phyloP scores from a whole-genome alignment of 2,888 invertebrate species.

The Agapostemon virescens region DNA sequence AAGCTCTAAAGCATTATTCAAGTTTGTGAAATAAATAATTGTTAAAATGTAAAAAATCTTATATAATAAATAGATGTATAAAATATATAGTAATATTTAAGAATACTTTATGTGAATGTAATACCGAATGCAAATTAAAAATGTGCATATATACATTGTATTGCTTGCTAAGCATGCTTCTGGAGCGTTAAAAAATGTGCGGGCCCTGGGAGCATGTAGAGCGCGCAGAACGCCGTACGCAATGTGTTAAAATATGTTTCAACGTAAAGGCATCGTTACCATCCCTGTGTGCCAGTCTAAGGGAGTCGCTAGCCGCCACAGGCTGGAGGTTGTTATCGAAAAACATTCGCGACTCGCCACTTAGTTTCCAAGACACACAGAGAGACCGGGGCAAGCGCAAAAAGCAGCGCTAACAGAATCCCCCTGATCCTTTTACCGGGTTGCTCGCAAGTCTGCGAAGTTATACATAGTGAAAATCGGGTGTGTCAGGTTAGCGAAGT shows the following conservation, averaged over 20 bases:
- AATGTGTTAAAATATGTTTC: background rate
- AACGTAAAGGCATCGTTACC: background rate
- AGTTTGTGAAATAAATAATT: no score
- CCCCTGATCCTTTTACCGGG: background rate
- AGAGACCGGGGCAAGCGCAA: background rate
- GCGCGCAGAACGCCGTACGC: no score
- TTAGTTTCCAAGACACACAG: background rate
- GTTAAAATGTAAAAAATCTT: no score
- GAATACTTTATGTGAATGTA: no score
- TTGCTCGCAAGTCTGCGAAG: background rate
- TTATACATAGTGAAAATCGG: background rate
- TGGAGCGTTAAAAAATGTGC: no score
- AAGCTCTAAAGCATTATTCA: no score
- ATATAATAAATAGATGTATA: no score
- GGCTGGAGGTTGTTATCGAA: background rate
- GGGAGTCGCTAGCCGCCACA: background rate
- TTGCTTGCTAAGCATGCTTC: no score
- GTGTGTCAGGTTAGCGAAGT: background rate
- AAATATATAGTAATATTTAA: no score
- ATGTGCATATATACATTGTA: no score
- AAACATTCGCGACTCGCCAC: background rate
- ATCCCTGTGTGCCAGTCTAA: background rate
- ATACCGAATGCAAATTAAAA: no score
- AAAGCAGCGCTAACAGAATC: constrained; percentile 1
- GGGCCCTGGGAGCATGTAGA: no score